Base-by-base conservation (phyloP, 2,888 invertebrate species). In the Xylophagus ater region DNA sequence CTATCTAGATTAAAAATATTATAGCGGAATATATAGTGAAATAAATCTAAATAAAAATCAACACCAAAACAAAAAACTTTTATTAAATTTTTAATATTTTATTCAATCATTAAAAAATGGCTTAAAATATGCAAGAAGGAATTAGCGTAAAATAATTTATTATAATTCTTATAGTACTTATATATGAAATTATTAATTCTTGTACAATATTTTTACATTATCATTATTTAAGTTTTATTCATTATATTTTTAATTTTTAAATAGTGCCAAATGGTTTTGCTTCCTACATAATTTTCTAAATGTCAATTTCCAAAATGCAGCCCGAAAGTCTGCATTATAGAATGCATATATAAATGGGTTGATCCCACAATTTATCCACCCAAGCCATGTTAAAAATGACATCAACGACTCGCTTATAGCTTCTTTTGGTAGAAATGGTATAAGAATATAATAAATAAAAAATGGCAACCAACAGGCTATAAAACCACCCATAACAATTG, bases 281-380 rank as follows among this genome's bases (percentile, higher is more conserved):
- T 53, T 55, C 44, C 55, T 60, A 38, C 58, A 64, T 40, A 65
- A 55, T 30, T 38, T 43, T 5, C 47, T 18, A 24, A 64, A 58
- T 24, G 88, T 88, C 23, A 88, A 65, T 46, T 85, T 71, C 86
- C 86, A 87, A 55, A 88, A 87, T 0, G 88, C 87, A 49, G 83
- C 72, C 54, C 87, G 74, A 58, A 88, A 88, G 58, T 88, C 88
- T 1, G 81, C 81, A 44, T 85, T 87, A 63, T 87, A 88, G 56
- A 88, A 88, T 14, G 88, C 87, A 55, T 88, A 89, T 53, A 89
- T 89, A 58, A 88, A 87, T 0, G 88, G 88, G 65, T 89, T 89
- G 47, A 89, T 85, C 4, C 86, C 86, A 1, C 86, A 86, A 58
- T 88, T 89, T 52, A 86, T 80, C 86, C 88, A 89, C 1, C 87